phyloP scores from a whole-genome alignment of 2,888 invertebrate species.

The Ichneumoninae sp. region DNA sequence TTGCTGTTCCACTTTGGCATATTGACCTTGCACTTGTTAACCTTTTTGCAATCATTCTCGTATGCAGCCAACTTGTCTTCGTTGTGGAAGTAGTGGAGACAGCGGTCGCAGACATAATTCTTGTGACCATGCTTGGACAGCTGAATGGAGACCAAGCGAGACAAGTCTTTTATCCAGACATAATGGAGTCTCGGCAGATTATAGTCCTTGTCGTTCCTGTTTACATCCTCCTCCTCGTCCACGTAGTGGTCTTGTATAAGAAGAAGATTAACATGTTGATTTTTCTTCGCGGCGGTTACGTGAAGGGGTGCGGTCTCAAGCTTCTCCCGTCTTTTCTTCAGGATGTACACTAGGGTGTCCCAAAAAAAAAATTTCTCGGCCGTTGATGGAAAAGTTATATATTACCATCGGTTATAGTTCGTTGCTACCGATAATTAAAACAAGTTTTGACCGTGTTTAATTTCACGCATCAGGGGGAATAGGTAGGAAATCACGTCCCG shows the following conservation, averaged over 20 bases:
- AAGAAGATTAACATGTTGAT: conserved; percentile 50
- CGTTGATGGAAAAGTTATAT: no score
- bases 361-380: no score
- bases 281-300: conserved; percentile 33
- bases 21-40: conserved; percentile 32
- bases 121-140: conserved; percentile 10
- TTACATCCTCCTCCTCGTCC: conserved; percentile 25
- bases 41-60: conserved; percentile 9
- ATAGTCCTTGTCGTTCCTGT: neutral
- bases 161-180: conserved; percentile 41
- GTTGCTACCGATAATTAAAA: no score
- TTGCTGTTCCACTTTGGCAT: conserved; percentile 49
- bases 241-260: conserved; percentile 39
- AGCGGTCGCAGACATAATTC: conserved; percentile 33
- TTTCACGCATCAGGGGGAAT: no score
- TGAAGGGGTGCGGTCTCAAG: conserved; percentile 23
- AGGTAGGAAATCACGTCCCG: no score
- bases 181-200: conserved; percentile 19
- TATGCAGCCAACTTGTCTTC: conserved; percentile 12
- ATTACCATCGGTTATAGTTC: no score
- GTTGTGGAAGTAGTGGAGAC: conserved; percentile 18
- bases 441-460: no score
- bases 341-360: conserved; percentile 48
- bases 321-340: neutral
- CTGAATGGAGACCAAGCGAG: conserved; percentile 10